phyloP scores from a whole-genome alignment of 2,797 vertebrate genomes.

The Florisuga fusca region DNA sequence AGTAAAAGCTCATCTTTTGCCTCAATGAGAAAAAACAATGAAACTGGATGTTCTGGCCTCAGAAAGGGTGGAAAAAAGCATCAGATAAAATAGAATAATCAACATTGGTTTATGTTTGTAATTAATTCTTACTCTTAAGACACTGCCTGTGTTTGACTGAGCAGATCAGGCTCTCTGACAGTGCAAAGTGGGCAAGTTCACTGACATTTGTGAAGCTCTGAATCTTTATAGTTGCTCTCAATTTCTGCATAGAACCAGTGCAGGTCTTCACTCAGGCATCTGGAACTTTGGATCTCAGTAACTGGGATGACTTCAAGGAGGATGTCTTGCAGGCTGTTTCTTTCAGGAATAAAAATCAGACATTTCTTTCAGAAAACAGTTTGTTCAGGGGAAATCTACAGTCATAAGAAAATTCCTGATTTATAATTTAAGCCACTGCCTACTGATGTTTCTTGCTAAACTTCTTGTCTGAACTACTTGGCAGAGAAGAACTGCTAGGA shows the following conservation, averaged over 20 bases:
- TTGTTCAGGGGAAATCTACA: neutral
- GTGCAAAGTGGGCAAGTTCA: neutral
- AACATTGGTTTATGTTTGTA: neutral
- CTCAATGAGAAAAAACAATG: neutral
- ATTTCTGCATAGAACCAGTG: neutral
- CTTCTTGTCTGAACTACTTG: neutral
- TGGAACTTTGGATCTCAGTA: neutral
- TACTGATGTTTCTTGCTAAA: neutral
- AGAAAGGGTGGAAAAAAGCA: neutral
- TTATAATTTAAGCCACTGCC: neutral
- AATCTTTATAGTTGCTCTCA: neutral
- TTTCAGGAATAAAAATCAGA: neutral
- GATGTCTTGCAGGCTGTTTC: neutral
- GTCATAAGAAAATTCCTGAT: neutral
- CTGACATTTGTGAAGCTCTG: neutral
- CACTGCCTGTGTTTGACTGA: neutral
- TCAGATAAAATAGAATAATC: neutral
- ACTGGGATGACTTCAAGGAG: neutral
- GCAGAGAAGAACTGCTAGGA: neutral
- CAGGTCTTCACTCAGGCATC: neutral
- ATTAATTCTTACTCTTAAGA: neutral
- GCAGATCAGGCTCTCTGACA: neutral
- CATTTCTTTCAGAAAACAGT: neutral
- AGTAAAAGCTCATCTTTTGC: neutral
- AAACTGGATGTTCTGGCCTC: neutral